Evolutionary conservation across 2,888 invertebrate species (phyloP), one percentile per base, ranked within the genome.

Genomic region (Drosophila bunnanda): DNA sequence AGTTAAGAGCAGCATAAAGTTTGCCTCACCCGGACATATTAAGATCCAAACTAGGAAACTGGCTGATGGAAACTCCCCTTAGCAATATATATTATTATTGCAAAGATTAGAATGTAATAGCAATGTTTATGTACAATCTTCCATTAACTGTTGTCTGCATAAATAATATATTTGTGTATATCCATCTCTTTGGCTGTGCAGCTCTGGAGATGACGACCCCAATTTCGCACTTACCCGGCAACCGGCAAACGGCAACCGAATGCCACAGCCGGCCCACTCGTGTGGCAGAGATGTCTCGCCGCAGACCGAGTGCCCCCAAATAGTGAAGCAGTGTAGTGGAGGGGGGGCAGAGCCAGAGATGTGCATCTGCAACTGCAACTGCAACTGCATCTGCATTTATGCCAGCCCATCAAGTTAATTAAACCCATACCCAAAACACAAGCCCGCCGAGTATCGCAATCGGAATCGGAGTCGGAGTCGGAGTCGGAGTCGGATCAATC

Each of bases 171-270:
- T 44, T 2, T 20, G 13, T 22, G 10, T 12, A 8, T 43, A 25
- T n/a, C 2, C 2, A 43, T n/a, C 28, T 13, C 20, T 61, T 36
- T 36, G 25, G 32, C 44, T 25, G 52, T 50, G 61, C 50, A n/a
- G n/a, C 43, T 38, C 65, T 39, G 70, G 64, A 60, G 69, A 64
- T 64, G 80, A 78, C 82, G 85, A 82, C 85, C 82, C 78, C 85
- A 85, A 80, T 85, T 82, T 78, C 56, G 80, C 73, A 79, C 78
- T 84, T 80, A 78, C 73, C 80, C 67, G 25, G 25, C 25, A 78
- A 75, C 80, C 67, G 25, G 25, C 25, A 25, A 25, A 25, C 25
- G 61, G 53, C 43, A 44, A 36, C 71, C 38, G 57, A 64, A 46
- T 48, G 59, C 59, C 62, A 52, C 67, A 67, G 57, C 17, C 55